A percentile compares a stretch with the other conserved stretches of the same genome.
phyloP scores from a whole-genome alignment of 2,888 invertebrate genomes.

The Drosophila suboccidentalis region DNA sequence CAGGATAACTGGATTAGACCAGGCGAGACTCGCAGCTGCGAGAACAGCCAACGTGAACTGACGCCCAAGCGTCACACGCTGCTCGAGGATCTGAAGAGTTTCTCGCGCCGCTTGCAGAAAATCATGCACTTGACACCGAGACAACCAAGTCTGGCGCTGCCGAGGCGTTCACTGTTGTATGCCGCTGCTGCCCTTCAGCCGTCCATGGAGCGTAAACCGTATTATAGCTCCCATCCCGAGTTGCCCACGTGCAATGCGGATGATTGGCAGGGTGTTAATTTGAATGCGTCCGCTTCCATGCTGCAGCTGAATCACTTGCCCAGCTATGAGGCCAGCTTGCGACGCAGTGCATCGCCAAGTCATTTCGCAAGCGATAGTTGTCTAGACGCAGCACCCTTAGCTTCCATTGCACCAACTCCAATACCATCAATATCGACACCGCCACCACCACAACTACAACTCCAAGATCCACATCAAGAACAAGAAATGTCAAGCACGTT shows the following conservation, averaged over 20 bases:
- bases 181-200: constrained; percentile 51
- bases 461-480: background rate
- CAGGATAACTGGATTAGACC: constrained; percentile 84
- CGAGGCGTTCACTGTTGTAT: constrained; percentile 34
- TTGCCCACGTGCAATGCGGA: constrained; percentile 54
- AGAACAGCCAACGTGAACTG: constrained; percentile 76
- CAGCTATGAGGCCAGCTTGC: constrained; percentile 50
- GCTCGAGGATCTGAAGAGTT: constrained; percentile 79
- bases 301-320: constrained; percentile 60
- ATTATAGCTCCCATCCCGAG: constrained; percentile 83
- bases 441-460: background rate
- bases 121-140: constrained; percentile 64
- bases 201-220: constrained; percentile 66
- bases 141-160: constrained; percentile 3
- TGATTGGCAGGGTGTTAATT: constrained; percentile 29
- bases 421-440: constrained; percentile 3
- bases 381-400: constrained; percentile 29
- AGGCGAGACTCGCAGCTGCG: constrained; percentile 76
- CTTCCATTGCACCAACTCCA: constrained; percentile 20
- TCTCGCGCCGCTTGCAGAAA: constrained; percentile 74
- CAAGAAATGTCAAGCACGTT: background rate
- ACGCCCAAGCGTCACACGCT: constrained; percentile 71
- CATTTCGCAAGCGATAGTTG: constrained; percentile 45
- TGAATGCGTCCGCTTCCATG: constrained; percentile 60
- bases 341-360: constrained; percentile 51